Conservation (phyloP, 2,888 invertebrate species). For the Agonopterix arenella region DNA sequence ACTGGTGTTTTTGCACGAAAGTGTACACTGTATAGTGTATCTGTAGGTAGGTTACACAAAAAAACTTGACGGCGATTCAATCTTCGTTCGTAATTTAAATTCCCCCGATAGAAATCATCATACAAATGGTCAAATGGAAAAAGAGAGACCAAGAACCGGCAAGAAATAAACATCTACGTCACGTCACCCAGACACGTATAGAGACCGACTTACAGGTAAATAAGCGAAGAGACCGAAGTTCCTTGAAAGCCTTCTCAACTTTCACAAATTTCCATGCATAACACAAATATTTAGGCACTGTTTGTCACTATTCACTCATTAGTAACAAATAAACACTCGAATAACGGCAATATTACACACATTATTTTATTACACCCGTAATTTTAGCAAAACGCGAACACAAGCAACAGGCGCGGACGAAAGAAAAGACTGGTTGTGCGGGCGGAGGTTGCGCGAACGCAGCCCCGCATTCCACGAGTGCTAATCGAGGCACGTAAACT, state of each 20-base stretch:
- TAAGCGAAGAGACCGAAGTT: constrained; percentile 53
- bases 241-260: constrained; percentile 57
- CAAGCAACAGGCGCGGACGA: constrained; percentile 46
- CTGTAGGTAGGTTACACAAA: too few relatives aligned
- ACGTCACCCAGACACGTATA: constrained; percentile 67
- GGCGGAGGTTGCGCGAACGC: constrained; percentile 51
- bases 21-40: too few relatives aligned
- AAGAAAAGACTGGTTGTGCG: constrained; percentile 52
- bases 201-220: constrained; percentile 61
- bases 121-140: neutral
- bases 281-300: constrained; percentile 58
- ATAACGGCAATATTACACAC: constrained; percentile 61
- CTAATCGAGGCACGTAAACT: constrained; percentile 48
- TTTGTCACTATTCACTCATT: constrained; percentile 55
- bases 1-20: too few relatives aligned
- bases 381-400: constrained; percentile 31
- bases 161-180: constrained; percentile 38
- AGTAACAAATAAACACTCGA: constrained; percentile 49
- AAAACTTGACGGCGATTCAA: too few relatives aligned
- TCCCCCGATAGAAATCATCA: neutral
- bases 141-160: constrained; percentile 4
- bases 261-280: constrained; percentile 60
- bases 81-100: neutral
- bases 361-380: constrained; percentile 47
- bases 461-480: constrained; percentile 65